phyloP scores from a whole-genome alignment of 2,113 vertebrate genomes.

The Myotis brandtii region DNA sequence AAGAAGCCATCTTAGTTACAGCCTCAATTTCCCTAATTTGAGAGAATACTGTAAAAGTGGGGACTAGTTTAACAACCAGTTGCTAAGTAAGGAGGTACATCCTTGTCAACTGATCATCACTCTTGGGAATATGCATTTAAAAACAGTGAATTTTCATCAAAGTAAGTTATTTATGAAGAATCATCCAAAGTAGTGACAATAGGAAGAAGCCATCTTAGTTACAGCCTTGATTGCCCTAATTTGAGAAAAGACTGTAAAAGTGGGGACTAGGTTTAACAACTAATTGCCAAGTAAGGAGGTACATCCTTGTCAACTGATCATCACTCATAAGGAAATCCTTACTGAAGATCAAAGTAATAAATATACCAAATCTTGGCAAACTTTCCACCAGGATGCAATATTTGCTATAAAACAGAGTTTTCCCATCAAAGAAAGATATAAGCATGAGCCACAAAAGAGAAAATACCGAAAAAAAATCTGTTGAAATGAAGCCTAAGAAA shows the following conservation, averaged over 20 bases:
- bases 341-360: no score
- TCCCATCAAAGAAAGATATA: no score
- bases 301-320: not conserved
- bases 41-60: conserved; percentile 18
- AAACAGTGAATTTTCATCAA: conserved; percentile 56
- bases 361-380: no score
- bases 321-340: no score
- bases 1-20: conserved; percentile 50
- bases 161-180: conserved; percentile 60
- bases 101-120: not conserved
- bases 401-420: no score
- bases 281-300: not conserved
- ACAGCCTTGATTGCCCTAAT: not conserved
- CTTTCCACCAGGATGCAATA: no score
- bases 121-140: conserved; percentile 53
- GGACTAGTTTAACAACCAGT: conserved; percentile 1
- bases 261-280: conserved; percentile 6
- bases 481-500: no score
- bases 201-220: conserved; percentile 50
- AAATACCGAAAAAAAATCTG: no score
- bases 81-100: not conserved
- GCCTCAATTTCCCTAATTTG: not conserved
- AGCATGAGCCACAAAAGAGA: no score
- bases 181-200: conserved; percentile 38
- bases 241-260: conserved; percentile 14